These are phyloP conservation scores for Ceyx margarethae DNA, from an alignment of 2,113 vertebrate genomes.

Conservation along the genomic window DNA sequence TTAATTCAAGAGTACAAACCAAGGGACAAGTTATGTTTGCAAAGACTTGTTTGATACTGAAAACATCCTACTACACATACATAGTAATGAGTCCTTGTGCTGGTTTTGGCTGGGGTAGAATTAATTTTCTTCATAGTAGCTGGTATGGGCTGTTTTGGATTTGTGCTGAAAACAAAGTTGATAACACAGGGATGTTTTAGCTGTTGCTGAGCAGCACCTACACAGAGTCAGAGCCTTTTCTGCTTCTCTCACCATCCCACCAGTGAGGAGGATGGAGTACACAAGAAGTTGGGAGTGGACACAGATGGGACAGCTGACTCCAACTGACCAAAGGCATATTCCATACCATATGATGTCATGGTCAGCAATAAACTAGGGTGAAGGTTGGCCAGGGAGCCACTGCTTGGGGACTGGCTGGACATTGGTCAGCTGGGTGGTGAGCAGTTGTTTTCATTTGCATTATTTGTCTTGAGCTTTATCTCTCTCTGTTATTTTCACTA, in stretches of 20 bases:
- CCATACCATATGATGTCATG: neutral
- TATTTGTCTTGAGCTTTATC: neutral
- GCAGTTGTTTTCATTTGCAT: neutral
- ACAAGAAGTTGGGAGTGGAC: neutral
- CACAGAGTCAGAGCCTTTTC: neutral
- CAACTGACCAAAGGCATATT: neutral
- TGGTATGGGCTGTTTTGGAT: neutral
- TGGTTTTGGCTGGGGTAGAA: neutral
- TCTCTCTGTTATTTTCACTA: neutral
- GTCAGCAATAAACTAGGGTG: neutral
- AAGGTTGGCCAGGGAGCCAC: rapidly evolving
- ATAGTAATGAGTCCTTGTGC: neutral
- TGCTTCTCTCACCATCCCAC: neutral
- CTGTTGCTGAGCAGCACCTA: rapidly evolving
- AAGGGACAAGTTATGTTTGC: neutral
- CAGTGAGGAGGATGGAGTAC: neutral
- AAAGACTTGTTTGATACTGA: neutral
- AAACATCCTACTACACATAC: neutral
- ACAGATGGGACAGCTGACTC: neutral
- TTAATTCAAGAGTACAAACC: neutral
- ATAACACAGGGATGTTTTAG: neutral
- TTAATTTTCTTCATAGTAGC: neutral
- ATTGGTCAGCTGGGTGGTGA: neutral
- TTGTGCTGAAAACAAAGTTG: neutral
- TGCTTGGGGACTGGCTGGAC: neutral